Percentiles rank a stretch among this genome's conserved stretches.
Evolutionary conservation across 1,140 invertebrate genomes (phyloP).

Genomic region (Bathynomus jamesi): DNA sequence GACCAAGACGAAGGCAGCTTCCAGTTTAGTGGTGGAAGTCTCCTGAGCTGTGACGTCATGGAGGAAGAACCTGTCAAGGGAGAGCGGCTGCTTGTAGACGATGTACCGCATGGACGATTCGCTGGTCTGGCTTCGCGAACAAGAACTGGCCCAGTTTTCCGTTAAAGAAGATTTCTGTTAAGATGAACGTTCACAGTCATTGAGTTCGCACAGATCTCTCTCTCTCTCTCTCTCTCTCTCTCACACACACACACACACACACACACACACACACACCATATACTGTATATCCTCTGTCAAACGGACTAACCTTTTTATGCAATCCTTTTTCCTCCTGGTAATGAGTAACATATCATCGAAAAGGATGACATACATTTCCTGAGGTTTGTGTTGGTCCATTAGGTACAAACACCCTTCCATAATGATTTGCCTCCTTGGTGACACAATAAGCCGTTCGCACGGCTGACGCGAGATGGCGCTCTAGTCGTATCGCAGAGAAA

Average conservation of each 20-base stretch:
- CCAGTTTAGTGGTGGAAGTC: constrained; percentile 49
- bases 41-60: constrained; percentile 56
- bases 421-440: constrained; percentile 53
- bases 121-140: constrained; percentile 41
- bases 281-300: background rate
- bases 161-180: constrained; percentile 49
- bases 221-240: no score
- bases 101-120: constrained; percentile 50
- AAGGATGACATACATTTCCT: constrained; percentile 57
- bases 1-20: constrained; percentile 52
- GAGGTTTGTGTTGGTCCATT: constrained; percentile 51
- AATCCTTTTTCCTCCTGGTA: constrained; percentile 56
- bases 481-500: constrained; percentile 47
- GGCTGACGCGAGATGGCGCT: constrained; percentile 54
- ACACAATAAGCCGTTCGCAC: constrained; percentile 59
- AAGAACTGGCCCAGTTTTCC: constrained; percentile 48
- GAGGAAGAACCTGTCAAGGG: constrained; percentile 57
- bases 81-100: constrained; percentile 59
- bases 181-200: constrained; percentile 7
- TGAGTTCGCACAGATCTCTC: no score
- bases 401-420: constrained; percentile 55
- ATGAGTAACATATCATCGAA: constrained; percentile 65
- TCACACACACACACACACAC: constrained; percentile 16
- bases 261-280: no score
- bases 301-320: constrained; percentile 49